A percentile compares a stretch with the other conserved stretches of the same genome.
Conservation (phyloP, 2,113 vertebrate species). For the Zonotrichia leucophrys region DNA sequence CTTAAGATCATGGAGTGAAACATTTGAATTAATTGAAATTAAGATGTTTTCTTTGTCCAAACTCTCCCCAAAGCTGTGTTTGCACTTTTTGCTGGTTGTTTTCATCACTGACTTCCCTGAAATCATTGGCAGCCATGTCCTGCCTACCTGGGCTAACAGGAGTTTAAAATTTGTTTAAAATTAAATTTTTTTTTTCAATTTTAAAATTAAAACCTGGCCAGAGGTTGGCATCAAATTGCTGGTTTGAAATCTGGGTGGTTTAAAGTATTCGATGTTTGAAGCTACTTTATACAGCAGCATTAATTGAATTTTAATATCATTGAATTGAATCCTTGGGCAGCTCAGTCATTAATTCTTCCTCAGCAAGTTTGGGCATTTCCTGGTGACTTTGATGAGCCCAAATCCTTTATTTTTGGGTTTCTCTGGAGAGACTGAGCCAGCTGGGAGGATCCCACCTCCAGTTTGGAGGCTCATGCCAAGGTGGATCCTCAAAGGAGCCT, state of each 20-base stretch:
- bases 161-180: neutral
- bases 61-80: neutral
- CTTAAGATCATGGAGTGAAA: neutral
- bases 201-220: neutral
- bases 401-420: neutral
- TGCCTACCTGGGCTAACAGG: neutral
- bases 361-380: neutral
- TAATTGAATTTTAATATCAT: neutral
- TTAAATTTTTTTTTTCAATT: neutral
- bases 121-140: neutral
- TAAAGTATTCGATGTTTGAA: neutral
- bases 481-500: neutral
- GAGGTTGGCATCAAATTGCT: neutral
- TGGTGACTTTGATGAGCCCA: neutral
- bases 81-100: neutral
- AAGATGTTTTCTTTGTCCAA: neutral
- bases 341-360: neutral
- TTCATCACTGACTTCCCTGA: neutral
- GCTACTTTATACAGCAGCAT: neutral
- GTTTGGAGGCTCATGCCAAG: neutral
- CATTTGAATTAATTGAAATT: neutral
- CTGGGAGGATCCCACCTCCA: neutral
- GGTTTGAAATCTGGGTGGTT: neutral
- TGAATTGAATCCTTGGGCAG: neutral
- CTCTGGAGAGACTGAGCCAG: neutral